These are phyloP conservation scores for Notothenia coriiceps DNA, from an alignment of 2,113 vertebrate genomes.

Conservation along the genomic window DNA sequence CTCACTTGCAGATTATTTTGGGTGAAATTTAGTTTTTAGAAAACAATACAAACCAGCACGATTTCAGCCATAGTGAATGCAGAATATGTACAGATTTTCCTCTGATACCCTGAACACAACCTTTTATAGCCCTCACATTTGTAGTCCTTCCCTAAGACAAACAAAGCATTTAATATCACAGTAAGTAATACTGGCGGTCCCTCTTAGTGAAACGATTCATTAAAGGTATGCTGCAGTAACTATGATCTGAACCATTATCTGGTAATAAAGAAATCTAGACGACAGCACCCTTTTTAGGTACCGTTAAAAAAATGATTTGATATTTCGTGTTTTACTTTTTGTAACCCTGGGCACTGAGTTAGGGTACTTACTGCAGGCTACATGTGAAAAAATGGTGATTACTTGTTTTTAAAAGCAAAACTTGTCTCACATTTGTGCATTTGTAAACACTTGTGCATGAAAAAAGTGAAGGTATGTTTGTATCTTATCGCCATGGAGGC, in stretches of 20 bases:
- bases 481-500: constrained; percentile 59
- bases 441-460: constrained; percentile 27
- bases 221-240: not conserved
- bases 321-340: constrained; percentile 22
- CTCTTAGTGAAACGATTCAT: not conserved
- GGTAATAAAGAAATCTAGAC: not conserved
- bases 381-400: constrained; percentile 34
- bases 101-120: not conserved
- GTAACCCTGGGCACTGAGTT: constrained; percentile 46
- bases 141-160: not conserved
- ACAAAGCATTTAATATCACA: too few relatives aligned
- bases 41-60: constrained; percentile 5
- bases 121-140: not conserved
- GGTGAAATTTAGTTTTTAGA: not conserved
- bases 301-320: not conserved
- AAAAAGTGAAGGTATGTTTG: constrained; percentile 54
- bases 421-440: constrained; percentile 25
- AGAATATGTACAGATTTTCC: constrained; percentile 3
- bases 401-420: constrained; percentile 42
- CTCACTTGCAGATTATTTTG: not conserved
- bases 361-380: constrained; percentile 46
- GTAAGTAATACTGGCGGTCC: constrained; percentile 17
- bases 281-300: not conserved
- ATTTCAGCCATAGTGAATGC: not conserved
- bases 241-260: not conserved